These are phyloP conservation scores for Oreochromis grahami DNA, from an alignment of 2,797 vertebrate genomes.

Conservation along the genomic window DNA sequence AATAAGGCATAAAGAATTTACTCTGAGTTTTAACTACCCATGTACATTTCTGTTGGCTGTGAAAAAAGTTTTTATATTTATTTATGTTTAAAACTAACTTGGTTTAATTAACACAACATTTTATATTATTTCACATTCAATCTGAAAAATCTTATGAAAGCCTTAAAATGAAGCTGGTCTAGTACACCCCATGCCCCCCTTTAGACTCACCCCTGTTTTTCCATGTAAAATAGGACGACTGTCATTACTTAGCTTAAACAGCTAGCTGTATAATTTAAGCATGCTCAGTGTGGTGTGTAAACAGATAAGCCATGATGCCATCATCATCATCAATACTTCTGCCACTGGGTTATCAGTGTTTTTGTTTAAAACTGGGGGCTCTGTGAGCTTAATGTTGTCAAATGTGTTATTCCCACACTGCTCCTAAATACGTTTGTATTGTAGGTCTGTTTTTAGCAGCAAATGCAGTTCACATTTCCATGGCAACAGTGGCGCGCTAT, in stretches of 20 bases:
- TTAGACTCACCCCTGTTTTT: neutral
- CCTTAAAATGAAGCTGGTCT: neutral
- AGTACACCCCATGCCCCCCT: neutral
- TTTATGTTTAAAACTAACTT: neutral
- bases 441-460: neutral
- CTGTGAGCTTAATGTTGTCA: neutral
- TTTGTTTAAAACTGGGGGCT: neutral
- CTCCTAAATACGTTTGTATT: neutral
- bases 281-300: neutral
- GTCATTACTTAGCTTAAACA: neutral
- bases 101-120: neutral
- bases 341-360: neutral
- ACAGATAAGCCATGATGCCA: neutral
- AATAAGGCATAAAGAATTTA: neutral
- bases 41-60: neutral
- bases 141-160: neutral
- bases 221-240: accelerated
- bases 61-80: neutral
- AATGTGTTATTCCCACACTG: neutral
- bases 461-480: neutral
- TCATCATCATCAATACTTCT: neutral
- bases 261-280: neutral
- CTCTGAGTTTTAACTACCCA: neutral
- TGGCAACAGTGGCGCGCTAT: neutral
- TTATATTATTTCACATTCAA: neutral